Evolutionary conservation across 2,797 vertebrate genomes (phyloP).

Genomic region (Merluccius polli): DNA sequence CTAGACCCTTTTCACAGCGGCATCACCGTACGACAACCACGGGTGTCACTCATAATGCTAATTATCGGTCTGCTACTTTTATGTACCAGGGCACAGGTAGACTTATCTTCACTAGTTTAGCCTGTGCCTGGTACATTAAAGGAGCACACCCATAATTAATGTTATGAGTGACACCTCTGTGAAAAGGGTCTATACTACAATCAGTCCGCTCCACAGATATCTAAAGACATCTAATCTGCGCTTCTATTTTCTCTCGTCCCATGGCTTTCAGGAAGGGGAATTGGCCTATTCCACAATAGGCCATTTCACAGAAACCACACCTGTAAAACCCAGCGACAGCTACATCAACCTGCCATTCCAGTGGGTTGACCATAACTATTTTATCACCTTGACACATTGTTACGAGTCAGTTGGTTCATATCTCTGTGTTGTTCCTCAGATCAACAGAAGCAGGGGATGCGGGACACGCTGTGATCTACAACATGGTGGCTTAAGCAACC

Average conservation of each 20-base stretch:
- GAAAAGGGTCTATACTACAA: neutral
- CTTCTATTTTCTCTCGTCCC: conserved; percentile 27
- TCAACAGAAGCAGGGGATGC: neutral
- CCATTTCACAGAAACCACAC: conserved; percentile 23
- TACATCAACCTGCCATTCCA: neutral
- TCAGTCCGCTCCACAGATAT: neutral
- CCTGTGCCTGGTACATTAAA: neutral
- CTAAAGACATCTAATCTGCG: neutral
- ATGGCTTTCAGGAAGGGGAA: conserved; percentile 13
- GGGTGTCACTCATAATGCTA: too few relatives aligned
- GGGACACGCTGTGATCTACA: conserved; percentile 37
- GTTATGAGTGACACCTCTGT: neutral
- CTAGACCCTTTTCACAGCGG: too few relatives aligned
- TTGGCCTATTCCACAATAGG: conserved; percentile 47
- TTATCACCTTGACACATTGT: neutral
- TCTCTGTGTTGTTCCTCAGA: conserved; percentile 32
- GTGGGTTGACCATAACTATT: conserved; percentile 31
- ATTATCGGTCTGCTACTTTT: too few relatives aligned
- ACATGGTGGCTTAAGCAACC: conserved; percentile 23
- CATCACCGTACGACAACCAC: too few relatives aligned
- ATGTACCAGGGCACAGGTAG: neutral
- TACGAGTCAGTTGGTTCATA: neutral
- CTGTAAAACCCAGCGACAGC: neutral
- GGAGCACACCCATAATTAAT: neutral
- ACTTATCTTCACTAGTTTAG: neutral